Conservation (phyloP, 2,888 invertebrate genomes). For the Phymatocera aterrima region DNA sequence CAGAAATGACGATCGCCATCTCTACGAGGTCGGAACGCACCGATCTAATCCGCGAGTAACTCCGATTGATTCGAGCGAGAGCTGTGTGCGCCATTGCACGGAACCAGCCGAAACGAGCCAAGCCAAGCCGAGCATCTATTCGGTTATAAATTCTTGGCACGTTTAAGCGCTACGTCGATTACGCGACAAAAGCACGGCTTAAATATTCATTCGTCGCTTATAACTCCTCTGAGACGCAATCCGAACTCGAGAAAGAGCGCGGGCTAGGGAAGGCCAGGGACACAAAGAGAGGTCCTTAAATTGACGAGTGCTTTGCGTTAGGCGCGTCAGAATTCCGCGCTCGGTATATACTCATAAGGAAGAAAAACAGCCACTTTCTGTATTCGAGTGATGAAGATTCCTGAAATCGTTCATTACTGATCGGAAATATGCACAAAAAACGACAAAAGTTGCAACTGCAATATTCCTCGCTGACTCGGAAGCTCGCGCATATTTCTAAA, state of each 20-base stretch:
- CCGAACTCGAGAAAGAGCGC: not conserved
- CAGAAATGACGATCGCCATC: not conserved
- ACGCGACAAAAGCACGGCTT: slow-evolving; percentile 39
- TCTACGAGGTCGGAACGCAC: not conserved
- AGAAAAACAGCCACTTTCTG: not conserved
- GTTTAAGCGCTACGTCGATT: slow-evolving; percentile 38
- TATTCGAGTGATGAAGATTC: no score
- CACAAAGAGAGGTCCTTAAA: not conserved
- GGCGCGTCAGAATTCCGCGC: not conserved
- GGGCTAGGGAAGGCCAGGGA: not conserved
- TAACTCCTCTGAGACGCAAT: slow-evolving; percentile 34
- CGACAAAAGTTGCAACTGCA: not conserved
- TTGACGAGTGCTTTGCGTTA: not conserved
- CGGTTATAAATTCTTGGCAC: slow-evolving; percentile 27
- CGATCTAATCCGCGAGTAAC: slow-evolving; percentile 39
- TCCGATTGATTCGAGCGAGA: slow-evolving; percentile 37
- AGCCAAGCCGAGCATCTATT: not conserved
- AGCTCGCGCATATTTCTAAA: no score
- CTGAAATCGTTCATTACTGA: no score
- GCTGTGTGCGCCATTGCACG: slow-evolving; percentile 32
- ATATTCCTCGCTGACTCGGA: not conserved
- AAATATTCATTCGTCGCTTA: slow-evolving; percentile 40
- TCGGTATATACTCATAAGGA: not conserved
- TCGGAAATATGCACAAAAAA: no score
- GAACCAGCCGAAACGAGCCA: slow-evolving; percentile 15